These are phyloP conservation scores for Callorhinus ursinus DNA, from an alignment of 2,113 vertebrate genomes.

Conservation along the genomic window DNA sequence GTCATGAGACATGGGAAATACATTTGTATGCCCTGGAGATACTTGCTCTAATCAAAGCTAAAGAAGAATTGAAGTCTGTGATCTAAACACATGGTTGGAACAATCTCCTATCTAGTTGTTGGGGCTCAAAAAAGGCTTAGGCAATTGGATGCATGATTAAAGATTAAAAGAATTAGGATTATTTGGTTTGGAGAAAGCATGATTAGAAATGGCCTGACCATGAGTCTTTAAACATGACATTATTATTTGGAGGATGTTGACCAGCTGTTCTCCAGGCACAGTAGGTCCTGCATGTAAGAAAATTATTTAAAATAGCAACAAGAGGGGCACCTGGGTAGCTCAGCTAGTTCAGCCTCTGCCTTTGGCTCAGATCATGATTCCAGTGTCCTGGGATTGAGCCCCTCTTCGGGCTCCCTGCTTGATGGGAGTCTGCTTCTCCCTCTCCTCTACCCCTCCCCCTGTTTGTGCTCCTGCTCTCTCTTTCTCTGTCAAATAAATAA, in stretches of 20 bases:
- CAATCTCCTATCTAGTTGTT: constrained; percentile 61
- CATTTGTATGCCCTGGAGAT: constrained; percentile 37
- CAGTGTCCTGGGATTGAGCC: too few relatives aligned
- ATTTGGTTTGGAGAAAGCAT: constrained; percentile 67
- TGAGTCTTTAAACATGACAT: constrained; percentile 57
- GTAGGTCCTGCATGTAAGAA: neutral
- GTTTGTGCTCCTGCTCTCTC: too few relatives aligned
- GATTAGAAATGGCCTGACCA: constrained; percentile 3
- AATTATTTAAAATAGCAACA: constrained; percentile 57
- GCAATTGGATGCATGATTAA: constrained; percentile 53
- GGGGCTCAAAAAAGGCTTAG: constrained; percentile 48
- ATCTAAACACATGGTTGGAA: constrained; percentile 70
- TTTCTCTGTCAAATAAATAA: too few relatives aligned
- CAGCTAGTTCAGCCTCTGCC: too few relatives aligned
- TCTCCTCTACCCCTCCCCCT: too few relatives aligned
- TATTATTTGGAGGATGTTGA: constrained; percentile 47
- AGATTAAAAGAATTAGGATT: constrained; percentile 75
- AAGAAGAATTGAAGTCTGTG: constrained; percentile 41
- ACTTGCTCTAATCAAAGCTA: constrained; percentile 69
- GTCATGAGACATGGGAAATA: constrained; percentile 8
- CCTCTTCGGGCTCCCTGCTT: too few relatives aligned
- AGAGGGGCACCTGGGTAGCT: neutral
- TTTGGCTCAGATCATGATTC: too few relatives aligned
- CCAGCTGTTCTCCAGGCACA: constrained; percentile 57
- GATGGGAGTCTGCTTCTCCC: too few relatives aligned